Evolutionary conservation across 1,140 invertebrate species (phyloP), one percentile per base, ranked within the genome.

Genomic region (Danaus melanippus): DNA sequence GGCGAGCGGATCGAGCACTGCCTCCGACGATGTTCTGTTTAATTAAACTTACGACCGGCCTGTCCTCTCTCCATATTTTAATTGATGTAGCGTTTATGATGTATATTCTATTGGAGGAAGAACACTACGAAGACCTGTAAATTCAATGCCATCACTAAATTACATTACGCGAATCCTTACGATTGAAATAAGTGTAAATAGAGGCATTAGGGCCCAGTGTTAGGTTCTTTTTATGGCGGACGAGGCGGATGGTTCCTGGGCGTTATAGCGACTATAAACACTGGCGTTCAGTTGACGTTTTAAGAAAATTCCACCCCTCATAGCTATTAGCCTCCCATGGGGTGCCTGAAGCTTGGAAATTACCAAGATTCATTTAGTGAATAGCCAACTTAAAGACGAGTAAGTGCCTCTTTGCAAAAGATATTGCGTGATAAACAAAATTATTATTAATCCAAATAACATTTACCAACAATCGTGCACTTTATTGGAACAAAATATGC

Each of bases 191-290:
- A 59, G 50, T 46, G 51, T 32, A 59, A 62, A 62, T 53, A 62
- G 46, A 48, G 55, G 41, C 53, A 50, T 53, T 56, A 58, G 42
- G 46, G 39, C 21, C 32, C 42, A 32, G 56, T 66, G 66, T 73
- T 64, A 72, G 70, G 71, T 77, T 72, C 76, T 82, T 85, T 79
- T 84, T 86, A 86, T 74, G 66, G 65, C 70, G 65, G 62, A 62
- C 62, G 58, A 76, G 56, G 63, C 68, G 71, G 67, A 67, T 70
- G 73, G 68, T 75, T 74, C 66, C 62, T 75, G 74, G 59, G 69
- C 65, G 78, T 83, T 83, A 84, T 79, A 67, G 74, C 76, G 60
- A 56, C 71, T 76, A 82, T 84, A 85, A 85, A 83, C 71, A 58
- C 66, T 74, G 66, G 67, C 75, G 69, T 76, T 66, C 71, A 76